Evolutionary conservation across 2,113 vertebrate species (phyloP), one percentile per base, ranked within the genome.

Genomic region (Thermophis baileyi): DNA sequence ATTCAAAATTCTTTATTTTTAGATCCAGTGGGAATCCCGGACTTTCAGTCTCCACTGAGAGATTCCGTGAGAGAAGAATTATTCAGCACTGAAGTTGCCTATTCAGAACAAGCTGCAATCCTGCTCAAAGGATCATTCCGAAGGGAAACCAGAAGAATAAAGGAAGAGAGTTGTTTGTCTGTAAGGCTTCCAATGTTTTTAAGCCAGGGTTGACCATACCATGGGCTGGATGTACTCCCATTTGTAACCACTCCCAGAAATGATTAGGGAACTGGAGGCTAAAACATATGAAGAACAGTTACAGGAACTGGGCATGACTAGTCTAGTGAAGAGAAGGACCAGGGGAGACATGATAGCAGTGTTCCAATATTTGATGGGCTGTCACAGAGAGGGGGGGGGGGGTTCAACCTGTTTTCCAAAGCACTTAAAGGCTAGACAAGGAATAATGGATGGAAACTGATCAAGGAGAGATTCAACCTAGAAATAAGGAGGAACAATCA

Each of bases 51-150:
- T 90, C 95, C 93, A 0, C 92, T 95, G 85, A 94, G 94, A 55
- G 92, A 87, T 57, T 89, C 96, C 51, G 87, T 94, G 3, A 97
- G 96, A 92, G 98, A 98, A 22, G 98, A 98, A 30, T 85, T 97
- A 90, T 98, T 98, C 97, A 98, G 96, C 95, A 98, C 98, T 54
- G 98, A 99, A 14, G 94, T 98, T 92, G 98, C 98, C 57, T 99
- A 98, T 96, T 99, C 98, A 0, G 98, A 99, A 92, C 98, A 99
- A 95, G 98, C 98, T 0, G 98, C 96, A 93, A 97, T 98, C 47
- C 97, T 98, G 90, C 97, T 98, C 63, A 98, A 98, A 94, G 97
- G 98, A 92, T 96, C 97, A 0, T 97, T 97, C 30, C 94, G 97
- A 0, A 95, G 94, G 18, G 96, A 95, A 89, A 49, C 89, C 57